Conservation (phyloP, 2,888 invertebrate species). For the Acanthopleura granulata region DNA sequence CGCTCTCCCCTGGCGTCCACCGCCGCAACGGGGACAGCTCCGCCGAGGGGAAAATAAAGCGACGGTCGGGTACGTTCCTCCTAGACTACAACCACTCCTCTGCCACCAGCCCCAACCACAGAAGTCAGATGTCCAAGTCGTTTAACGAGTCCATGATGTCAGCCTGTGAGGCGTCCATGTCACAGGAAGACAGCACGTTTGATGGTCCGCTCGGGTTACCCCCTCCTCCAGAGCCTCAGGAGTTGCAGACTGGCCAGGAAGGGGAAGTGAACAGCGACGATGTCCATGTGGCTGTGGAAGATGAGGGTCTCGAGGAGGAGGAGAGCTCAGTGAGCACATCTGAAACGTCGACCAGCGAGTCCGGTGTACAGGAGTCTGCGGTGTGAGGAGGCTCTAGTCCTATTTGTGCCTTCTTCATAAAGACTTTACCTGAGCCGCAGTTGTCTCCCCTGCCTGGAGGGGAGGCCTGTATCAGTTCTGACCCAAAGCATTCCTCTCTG, state of each 20-base stretch:
- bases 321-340: neutral
- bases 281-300: neutral
- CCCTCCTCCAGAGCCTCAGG: neutral
- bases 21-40: slow-evolving; percentile 29
- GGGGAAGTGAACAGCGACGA: neutral
- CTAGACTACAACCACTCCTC: slow-evolving; percentile 33
- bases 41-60: slow-evolving; percentile 48
- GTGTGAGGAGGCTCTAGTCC: no score
- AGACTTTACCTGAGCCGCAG: no score
- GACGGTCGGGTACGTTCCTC: slow-evolving; percentile 55
- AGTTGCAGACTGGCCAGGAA: neutral
- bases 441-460: no score
- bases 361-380: no score
- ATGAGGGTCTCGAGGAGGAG: neutral
- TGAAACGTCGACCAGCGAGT: no score
- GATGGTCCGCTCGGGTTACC: neutral
- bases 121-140: neutral
- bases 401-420: no score
- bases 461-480: no score
- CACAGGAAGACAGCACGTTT: neutral
- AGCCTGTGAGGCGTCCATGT: neutral
- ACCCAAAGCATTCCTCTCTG: no score
- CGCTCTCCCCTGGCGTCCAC: slow-evolving; percentile 38
- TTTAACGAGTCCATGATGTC: neutral
- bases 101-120: neutral